These are phyloP conservation scores for Phaonia tiefii DNA, from an alignment of 2,888 invertebrate genomes.

Conservation along the genomic window DNA sequence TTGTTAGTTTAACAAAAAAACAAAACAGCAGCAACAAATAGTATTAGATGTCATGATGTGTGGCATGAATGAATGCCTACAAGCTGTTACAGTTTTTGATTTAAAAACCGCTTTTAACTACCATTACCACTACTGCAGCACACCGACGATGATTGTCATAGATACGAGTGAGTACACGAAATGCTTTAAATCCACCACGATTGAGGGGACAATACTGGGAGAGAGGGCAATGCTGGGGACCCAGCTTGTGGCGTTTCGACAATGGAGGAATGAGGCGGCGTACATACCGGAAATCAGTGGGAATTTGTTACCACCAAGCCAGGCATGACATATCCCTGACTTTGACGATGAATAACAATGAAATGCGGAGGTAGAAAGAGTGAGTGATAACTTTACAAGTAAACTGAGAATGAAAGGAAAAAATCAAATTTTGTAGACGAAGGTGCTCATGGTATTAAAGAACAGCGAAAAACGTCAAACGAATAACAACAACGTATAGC, in stretches of 20 bases:
- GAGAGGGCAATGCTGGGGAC: background rate
- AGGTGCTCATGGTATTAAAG: background rate
- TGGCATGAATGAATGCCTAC: constrained; percentile 57
- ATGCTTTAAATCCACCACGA: too few species aligned
- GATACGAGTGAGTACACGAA: constrained; percentile 4
- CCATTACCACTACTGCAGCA: background rate
- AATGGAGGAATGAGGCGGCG: background rate
- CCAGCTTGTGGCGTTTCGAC: too few species aligned
- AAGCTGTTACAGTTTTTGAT: constrained; percentile 63
- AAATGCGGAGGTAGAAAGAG: constrained; percentile 32
- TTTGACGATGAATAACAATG: constrained; percentile 62
- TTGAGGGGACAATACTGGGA: background rate
- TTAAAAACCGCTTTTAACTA: constrained; percentile 31
- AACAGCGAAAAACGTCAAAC: too few species aligned
- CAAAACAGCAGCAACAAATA: background rate
- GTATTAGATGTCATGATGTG: constrained; percentile 31
- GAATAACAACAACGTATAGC: too few species aligned
- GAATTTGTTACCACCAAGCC: background rate
- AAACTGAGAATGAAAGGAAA: background rate
- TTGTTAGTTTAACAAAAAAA: constrained; percentile 55
- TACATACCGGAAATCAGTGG: background rate
- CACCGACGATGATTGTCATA: constrained; percentile 20
- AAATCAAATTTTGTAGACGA: constrained; percentile 59
- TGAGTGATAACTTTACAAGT: constrained; percentile 31
- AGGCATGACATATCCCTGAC: constrained; percentile 48